Evolutionary conservation across 2,888 invertebrate species (phyloP), one percentile per base, ranked within the genome.

Genomic region (Dryobotodes eremita): DNA sequence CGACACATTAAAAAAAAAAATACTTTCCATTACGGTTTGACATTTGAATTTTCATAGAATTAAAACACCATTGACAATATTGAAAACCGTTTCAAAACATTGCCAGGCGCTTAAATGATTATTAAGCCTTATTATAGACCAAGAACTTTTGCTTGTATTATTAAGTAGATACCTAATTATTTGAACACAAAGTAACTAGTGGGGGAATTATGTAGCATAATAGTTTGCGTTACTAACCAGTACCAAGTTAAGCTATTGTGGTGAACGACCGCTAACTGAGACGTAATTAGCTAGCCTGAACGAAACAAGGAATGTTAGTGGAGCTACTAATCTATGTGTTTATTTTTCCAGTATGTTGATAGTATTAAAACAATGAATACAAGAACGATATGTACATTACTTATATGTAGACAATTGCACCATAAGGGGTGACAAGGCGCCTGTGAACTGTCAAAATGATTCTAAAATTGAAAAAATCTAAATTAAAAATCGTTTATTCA

Each of bases 161-260:
- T 13, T 20, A 53, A 59, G 36, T 31, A 59, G 26, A 46, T 57
- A 64, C 50, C 36, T 65, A 85, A 83, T 80, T 68, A 80, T 81
- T 70, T 46, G 17, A 48, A 46, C 36, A 81, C 48, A 81, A 72
- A 70, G 69, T 83, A 71, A 55, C 48, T 36, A 73, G 48, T n/a
- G 31, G 31, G n/a, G 59, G 57, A 70, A 76, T 76, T 73, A 76
- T 72, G 46, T 73, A 66, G 48, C 66, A 68, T 82, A 82, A 85
- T 85, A 83, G 82, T 83, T 83, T 26, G 72, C 26, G 36, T 62
- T 73, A 83, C 65, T 85, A 73, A 75, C 57, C 50, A 53, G 64
- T 55, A 42, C 50, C 20, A 83, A 82, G 70, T 83, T 82, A 71
- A 62, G 62, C 82, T 83, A 76, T 85, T 83, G 85, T 85, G 85